Evolutionary conservation across 2,888 invertebrate genomes (phyloP).

Genomic region (Catonia carolina): DNA sequence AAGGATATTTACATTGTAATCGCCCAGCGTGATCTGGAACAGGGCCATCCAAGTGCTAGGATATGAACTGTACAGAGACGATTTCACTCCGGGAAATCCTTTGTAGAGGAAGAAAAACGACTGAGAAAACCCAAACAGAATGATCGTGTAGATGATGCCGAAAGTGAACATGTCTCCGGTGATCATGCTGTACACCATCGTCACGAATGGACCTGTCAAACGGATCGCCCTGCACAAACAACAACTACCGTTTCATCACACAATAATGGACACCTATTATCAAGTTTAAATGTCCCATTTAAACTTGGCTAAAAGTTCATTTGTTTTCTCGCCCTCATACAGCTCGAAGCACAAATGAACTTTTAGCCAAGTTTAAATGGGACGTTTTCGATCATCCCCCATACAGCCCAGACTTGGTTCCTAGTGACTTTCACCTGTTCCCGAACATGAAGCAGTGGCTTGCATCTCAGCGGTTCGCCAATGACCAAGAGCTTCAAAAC

Average conservation of each 20-base stretch:
- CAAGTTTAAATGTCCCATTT: no score
- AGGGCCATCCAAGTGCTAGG: conserved; percentile 95
- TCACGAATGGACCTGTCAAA: conserved; percentile 96
- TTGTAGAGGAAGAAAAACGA: conserved; percentile 93
- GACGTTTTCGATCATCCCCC: no score
- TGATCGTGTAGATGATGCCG: conserved; percentile 92
- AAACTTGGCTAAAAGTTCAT: no score
- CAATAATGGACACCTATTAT: no score
- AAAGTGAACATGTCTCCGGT: conserved; percentile 98
- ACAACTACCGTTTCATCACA: conserved; percentile 23
- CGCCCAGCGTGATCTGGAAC: conserved; percentile 95
- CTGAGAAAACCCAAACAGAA: conserved; percentile 93
- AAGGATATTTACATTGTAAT: conserved; percentile 80
- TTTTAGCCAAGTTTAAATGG: no score
- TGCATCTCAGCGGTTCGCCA: no score
- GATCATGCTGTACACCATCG: conserved; percentile 99
- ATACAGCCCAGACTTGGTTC: no score
- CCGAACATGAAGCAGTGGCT: no score
- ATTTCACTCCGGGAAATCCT: conserved; percentile 73
- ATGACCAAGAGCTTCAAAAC: no score
- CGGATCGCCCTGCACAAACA: conserved; percentile 68
- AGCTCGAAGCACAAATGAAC: no score
- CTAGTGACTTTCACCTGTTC: no score
- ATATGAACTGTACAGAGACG: conserved; percentile 75
- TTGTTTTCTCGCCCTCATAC: no score